Evolutionary conservation across 2,797 vertebrate species (phyloP), one percentile per base, ranked within the genome.

Genomic region (Anniella stebbinsi): DNA sequence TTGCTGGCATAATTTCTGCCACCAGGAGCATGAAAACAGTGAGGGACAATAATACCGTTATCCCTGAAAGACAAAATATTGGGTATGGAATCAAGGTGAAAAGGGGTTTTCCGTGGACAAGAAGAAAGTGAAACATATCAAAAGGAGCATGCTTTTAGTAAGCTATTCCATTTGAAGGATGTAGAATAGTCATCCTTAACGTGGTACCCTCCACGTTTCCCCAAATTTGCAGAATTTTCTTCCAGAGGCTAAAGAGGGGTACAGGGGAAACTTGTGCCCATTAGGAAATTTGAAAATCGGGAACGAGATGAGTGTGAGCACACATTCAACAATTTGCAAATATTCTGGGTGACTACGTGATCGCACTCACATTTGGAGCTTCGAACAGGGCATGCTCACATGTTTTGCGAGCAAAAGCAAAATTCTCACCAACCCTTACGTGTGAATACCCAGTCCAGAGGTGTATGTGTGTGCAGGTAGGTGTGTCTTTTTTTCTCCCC

Each of bases 1-100:
- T 99, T 33, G 99, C 98, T 1, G 99, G 99, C 98, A 99, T 99
- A 93, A 99, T 99, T 96, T 99, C 98, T 75, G 98, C 98, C 87
- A 99, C 98, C 38, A 99, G 97, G 89, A 99, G 97, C 99, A 99
- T 99, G 92, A 99, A 99, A 94, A 99, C 99, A 0, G 98, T 98
- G 73, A 99, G 97, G 21, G 99, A 99, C 76, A 99, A 97, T 89
- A 99, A 96, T 88, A 99, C 99, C 0, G 99, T 99, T 92, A 99
- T 99, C 92, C 99, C 99, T 99, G 97, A 66, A 96, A 96, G 87
- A 91, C 10, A 87, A 94, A 96, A 89, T 4, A 86, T 21, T 69
- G 30, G 73, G 8, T 18, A 69, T 7, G 25, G 90, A 33, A 86
- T 83, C 18, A 73, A 48, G 69, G 84, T 25, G 80, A 69, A 5